These are phyloP conservation scores for Lepilemur ruficaudatus DNA, from an alignment of 2,797 vertebrate species.

Conservation along the genomic window DNA sequence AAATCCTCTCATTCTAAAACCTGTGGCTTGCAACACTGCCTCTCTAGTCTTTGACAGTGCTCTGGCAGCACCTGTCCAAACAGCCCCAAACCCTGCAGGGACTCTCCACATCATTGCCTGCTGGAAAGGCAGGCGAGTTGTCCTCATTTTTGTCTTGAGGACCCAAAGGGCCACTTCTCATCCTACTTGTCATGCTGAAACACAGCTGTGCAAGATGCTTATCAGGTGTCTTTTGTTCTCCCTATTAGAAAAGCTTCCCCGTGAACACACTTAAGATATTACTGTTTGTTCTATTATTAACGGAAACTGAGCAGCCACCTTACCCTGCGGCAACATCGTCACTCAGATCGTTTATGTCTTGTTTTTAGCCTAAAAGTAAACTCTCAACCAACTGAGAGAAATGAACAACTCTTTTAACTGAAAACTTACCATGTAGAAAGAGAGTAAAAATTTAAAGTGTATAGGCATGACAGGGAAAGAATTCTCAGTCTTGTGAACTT, in stretches of 20 bases:
- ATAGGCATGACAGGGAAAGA: background rate
- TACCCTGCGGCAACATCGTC: background rate
- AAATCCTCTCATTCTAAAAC: background rate
- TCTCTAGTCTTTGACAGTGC: background rate
- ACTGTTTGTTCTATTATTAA: constrained; percentile 46
- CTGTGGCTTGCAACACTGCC: background rate
- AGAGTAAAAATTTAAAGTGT: background rate
- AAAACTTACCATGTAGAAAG: background rate
- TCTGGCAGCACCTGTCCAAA: background rate
- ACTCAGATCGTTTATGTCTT: constrained; percentile 46
- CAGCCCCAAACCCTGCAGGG: background rate
- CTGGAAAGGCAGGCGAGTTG: background rate
- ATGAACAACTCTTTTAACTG: background rate
- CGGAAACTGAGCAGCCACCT: background rate
- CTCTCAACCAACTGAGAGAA: constrained; percentile 5
- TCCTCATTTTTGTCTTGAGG: background rate
- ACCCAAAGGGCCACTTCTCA: background rate
- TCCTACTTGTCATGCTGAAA: background rate
- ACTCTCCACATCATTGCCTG: background rate
- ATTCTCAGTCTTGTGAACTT: background rate
- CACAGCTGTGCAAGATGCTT: background rate
- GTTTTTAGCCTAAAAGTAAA: constrained; percentile 53
- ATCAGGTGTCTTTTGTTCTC: background rate
- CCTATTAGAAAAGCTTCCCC: background rate
- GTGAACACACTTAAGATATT: background rate